Percentiles rank a stretch among this genome's conserved stretches.
Conservation (phyloP, 2,888 invertebrate genomes). For the Uropetala carovei region DNA sequence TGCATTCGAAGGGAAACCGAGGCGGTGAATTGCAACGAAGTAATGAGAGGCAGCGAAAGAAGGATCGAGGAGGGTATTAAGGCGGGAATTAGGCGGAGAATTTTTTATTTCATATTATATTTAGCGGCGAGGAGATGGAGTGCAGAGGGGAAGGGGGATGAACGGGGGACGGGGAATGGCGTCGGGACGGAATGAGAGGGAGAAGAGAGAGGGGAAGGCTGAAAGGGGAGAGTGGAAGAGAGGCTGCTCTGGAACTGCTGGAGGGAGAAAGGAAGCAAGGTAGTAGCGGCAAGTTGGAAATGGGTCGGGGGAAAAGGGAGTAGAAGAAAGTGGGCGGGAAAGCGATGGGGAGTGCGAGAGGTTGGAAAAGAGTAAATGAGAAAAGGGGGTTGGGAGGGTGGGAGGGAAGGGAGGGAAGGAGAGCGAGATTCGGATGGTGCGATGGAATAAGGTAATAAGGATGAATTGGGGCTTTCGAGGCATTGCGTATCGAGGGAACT, state of each 20-base stretch:
- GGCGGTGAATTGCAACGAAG: neutral
- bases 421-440: neutral
- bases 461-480: neutral
- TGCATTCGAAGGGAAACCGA: neutral
- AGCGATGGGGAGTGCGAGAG: too few relatives aligned
- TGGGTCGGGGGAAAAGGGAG: too few relatives aligned
- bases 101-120: constrained; percentile 10
- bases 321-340: too few relatives aligned
- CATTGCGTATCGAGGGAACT: neutral
- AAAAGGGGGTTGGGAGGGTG: too few relatives aligned
- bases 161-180: neutral
- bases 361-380: too few relatives aligned
- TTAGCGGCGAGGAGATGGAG: constrained; percentile 13
- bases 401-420: too few relatives aligned
- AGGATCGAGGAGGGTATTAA: neutral
- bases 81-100: neutral
- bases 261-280: neutral
- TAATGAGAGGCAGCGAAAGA: neutral
- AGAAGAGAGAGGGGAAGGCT: neutral
- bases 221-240: neutral
- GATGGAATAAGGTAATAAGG: neutral
- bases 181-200: neutral
- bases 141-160: too few relatives aligned
- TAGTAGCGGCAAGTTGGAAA: too few relatives aligned
- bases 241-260: neutral